Evolutionary conservation across 2,797 vertebrate genomes (phyloP), one percentile per base, ranked within the genome.

Genomic region (Tarsius wallacei): DNA sequence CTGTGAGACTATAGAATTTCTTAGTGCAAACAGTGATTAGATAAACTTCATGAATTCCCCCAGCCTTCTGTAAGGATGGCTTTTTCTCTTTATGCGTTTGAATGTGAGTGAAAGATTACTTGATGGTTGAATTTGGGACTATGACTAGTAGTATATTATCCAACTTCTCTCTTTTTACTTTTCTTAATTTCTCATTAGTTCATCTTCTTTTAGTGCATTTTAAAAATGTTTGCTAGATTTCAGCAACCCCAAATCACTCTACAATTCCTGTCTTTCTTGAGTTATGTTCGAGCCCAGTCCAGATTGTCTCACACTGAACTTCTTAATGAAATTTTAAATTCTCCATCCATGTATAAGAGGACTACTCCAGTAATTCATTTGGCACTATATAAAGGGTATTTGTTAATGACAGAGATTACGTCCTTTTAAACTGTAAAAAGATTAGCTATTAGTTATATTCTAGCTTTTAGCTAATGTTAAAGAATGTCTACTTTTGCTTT

Each of bases 351-450:
- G 36, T 74, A 15, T 51, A 57, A 97, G 68, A 84, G 49, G 26
- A 76, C 14, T 78, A 93, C 63, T 76, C 36, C 42, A 87, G 59
- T 94, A 61, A 51, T 87, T 94, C 68, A 84, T 74, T 91, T 78
- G 61, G 31, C 77, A 83, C 31, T 68, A 26, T 77, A 68, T 82
- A 95, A 53, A 87, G 31, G 47, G 10, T 86, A 86, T 70, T 68
- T 95, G 88, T 93, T 91, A 96, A 94, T 81, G 53, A 22, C 57
- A 93, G 73, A 76, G 55, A 77, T 91, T 84, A 87, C 42, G 96
- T 95, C 88, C 57, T 94, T 95, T 96, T 74, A 81, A 63, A 82
- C 66, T 94, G 89, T 91, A 90, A 84, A 86, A 87, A 82, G 70
- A 80, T n/a, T 70, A 61, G 21, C 51, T 78, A 19, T 90, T 90